Conservation (phyloP, 1,140 invertebrate genomes). For the Acyrthosiphon pisum region DNA sequence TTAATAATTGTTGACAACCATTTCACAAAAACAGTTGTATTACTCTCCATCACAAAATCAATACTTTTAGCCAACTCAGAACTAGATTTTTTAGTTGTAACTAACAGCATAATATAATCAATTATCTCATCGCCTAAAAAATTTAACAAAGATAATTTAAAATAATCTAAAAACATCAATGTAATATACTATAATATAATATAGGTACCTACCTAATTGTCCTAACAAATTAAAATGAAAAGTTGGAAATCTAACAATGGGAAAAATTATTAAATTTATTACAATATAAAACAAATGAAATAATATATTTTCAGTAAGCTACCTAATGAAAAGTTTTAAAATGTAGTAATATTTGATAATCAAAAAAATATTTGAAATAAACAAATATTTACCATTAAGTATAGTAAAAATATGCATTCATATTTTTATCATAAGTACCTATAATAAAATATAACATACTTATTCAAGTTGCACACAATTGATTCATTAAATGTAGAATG, state of each 20-base stretch:
- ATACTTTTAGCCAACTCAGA: constrained; percentile 19
- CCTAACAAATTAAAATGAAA: not conserved
- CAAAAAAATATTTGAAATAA: too few relatives aligned
- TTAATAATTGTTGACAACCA: constrained; percentile 48
- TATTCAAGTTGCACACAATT: not conserved
- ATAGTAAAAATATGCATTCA: too few relatives aligned
- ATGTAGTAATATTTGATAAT: too few relatives aligned
- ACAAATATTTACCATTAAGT: too few relatives aligned
- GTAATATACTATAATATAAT: not conserved
- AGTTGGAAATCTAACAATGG: not conserved
- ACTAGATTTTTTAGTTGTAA: constrained; percentile 41
- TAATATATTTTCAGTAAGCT: too few relatives aligned
- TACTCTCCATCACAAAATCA: constrained; percentile 44
- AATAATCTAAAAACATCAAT: not conserved
- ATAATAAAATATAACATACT: too few relatives aligned
- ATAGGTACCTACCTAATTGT: not conserved
- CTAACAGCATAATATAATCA: constrained; percentile 47
- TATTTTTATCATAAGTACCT: too few relatives aligned
- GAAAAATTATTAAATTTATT: not conserved
- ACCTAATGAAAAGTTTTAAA: too few relatives aligned
- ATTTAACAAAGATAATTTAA: not conserved
- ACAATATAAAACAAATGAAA: not conserved
- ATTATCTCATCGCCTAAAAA: constrained; percentile 49
- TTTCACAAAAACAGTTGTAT: constrained; percentile 39
- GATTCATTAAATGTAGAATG: not conserved